These are phyloP conservation scores for Nephrotoma flavescens DNA, from an alignment of 2,888 invertebrate genomes.

Conservation along the genomic window DNA sequence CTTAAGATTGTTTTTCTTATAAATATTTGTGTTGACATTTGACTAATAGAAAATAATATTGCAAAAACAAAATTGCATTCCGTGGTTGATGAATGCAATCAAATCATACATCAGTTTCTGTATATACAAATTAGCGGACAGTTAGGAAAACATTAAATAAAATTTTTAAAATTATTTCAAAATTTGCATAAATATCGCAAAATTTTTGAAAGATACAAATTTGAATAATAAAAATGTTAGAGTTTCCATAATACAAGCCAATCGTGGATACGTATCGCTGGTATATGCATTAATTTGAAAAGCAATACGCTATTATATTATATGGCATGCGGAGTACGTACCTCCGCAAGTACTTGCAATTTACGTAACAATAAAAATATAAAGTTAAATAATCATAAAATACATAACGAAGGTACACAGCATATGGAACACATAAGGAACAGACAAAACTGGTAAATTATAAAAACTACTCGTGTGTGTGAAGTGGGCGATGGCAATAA, in stretches of 20 bases:
- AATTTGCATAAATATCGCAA: not conserved
- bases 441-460: not conserved
- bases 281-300: not conserved
- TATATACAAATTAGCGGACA: not conserved
- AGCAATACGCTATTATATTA: not conserved
- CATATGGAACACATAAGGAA: not conserved
- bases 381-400: not conserved
- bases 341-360: not conserved
- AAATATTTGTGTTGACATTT: not conserved
- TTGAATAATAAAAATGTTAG: not conserved
- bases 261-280: not conserved
- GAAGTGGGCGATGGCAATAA: not conserved
- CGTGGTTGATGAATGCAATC: not conserved
- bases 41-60: not conserved
- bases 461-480: not conserved
- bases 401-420: not conserved
- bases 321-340: not conserved
- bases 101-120: not conserved
- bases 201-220: not conserved
- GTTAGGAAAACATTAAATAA: not conserved
- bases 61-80: not conserved
- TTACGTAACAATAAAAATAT: not conserved
- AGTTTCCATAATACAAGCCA: not conserved
- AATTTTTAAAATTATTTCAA: not conserved
- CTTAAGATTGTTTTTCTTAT: not conserved